Evolutionary conservation across 2,797 vertebrate genomes (phyloP), one percentile per base, ranked within the genome.

Genomic region (Scarus forsteni): DNA sequence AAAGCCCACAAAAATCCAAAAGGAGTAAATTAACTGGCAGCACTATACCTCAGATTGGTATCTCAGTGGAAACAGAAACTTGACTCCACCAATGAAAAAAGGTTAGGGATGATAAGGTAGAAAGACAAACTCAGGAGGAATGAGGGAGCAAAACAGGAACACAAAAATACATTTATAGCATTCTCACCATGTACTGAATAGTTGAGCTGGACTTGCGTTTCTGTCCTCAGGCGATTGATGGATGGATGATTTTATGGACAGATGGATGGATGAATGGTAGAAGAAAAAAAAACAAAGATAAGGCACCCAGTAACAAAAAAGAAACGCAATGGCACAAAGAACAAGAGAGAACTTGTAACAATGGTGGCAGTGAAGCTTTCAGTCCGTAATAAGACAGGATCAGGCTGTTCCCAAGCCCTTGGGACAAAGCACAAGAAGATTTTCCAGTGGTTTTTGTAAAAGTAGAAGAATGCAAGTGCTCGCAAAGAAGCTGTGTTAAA

Each of bases 141-240:
- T 56, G 38, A 70, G 60, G 57, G 36, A 52, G 52, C 3, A 46
- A 49, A 40, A 66, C 49, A 65, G 46, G 57, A 71, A 10, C 19
- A 46, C 60, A 56, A 40, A 75, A 78, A 78, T 67, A 82, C 60
- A 70, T 59, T 85, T 84, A 85, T 18, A 67, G 70, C 86, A 89
- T 90, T 89, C 94, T 95, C 93, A 94, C 94, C 94, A 94, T 94
- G 57, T 94, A 94, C 92, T 95, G 94, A 80, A 94, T 90, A 65
- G 93, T 93, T 44, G 93, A 95, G 92, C 93, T 95, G 71, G 93
- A 95, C 91, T 94, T 95, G 88, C 93, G 92, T 93, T 95, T 95
- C 95, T 95, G 92, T 85, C 83, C 85, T 80, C 87, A 74, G 73
- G 76, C 79, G 72, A 83, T 80, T 68, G 83, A 88, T 84, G 75